These are phyloP conservation scores for Stichopus chloronotus DNA, from an alignment of 35 echinoderm and acorn worm species.

Conservation along the genomic window DNA sequence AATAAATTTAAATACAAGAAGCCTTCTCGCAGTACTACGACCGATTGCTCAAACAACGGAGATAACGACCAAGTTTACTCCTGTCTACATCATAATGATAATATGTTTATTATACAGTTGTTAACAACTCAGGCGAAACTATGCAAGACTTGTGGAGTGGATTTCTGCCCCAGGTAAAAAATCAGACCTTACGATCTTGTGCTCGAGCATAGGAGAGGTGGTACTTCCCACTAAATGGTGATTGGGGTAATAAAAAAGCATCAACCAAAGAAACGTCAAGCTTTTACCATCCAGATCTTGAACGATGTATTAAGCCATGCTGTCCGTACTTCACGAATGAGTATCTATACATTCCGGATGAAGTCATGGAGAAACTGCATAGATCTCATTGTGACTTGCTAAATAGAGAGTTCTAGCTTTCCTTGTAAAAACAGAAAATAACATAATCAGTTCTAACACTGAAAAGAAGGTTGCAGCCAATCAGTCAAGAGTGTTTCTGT, in stretches of 20 bases:
- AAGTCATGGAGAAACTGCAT: slow-evolving; percentile 9
- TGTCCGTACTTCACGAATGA: slow-evolving; percentile 20
- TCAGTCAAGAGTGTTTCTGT: neutral
- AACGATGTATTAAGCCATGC: neutral
- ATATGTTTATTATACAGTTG: slow-evolving; percentile 14
- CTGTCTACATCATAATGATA: neutral
- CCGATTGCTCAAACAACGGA: neutral
- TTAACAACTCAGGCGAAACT: neutral
- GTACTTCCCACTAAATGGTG: slow-evolving; percentile 1
- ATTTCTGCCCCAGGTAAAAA: neutral
- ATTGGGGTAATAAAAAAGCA: neutral
- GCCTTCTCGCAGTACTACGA: neutral
- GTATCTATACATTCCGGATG: neutral
- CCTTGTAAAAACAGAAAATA: neutral
- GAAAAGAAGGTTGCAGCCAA: neutral
- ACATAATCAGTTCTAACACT: neutral
- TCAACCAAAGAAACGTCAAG: slow-evolving; percentile 24
- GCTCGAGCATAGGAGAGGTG: neutral
- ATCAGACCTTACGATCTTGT: slow-evolving; percentile 3
- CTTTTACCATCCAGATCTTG: slow-evolving; percentile 8
- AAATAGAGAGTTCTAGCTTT: neutral
- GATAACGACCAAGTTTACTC: neutral
- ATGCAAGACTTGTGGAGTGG: neutral
- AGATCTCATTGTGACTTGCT: slow-evolving; percentile 8
- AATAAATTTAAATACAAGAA: slow-evolving; percentile 19